Percentiles rank a stretch among this genome's conserved stretches.
Evolutionary conservation across 2,888 invertebrate genomes (phyloP).

Genomic region (Metallyticus violacea): DNA sequence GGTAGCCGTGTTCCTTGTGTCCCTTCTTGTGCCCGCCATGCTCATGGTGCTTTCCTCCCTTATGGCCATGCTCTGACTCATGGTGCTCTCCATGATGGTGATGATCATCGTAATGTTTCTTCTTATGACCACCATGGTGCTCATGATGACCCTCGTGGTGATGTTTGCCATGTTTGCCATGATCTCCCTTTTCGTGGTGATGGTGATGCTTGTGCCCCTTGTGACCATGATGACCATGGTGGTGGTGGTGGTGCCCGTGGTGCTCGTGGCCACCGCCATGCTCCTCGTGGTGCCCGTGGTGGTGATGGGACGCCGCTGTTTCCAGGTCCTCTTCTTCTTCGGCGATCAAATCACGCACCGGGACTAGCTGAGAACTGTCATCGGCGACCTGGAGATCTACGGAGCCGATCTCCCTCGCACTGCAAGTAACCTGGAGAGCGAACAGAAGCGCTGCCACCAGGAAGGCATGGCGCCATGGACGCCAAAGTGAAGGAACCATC

Average conservation of each 20-base stretch:
- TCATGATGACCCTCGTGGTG: conserved; percentile 60
- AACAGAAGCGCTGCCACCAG: conserved; percentile 13
- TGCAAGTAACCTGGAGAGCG: conserved; percentile 5
- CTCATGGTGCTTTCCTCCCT: conserved; percentile 62
- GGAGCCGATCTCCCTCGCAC: conserved; percentile 23
- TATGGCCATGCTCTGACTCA: conserved; percentile 64
- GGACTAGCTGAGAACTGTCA: conserved; percentile 8
- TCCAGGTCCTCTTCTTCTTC: conserved; percentile 37
- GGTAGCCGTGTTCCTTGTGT: conserved; percentile 82
- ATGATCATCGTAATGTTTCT: conserved; percentile 62
- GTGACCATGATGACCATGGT: conserved; percentile 70
- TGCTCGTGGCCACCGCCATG: conserved; percentile 54
- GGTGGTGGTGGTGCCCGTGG: conserved; percentile 39
- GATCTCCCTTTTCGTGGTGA: conserved; percentile 75
- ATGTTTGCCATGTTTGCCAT: conserved; percentile 73
- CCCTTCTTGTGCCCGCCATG: conserved; percentile 79
- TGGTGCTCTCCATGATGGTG: conserved; percentile 64
- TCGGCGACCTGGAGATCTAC: not conserved
- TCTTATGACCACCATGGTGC: conserved; percentile 61
- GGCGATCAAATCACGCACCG: not conserved
- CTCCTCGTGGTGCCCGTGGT: conserved; percentile 71
- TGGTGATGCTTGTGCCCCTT: conserved; percentile 75
- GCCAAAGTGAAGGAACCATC: conserved; percentile 5
- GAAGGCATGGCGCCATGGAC: conserved; percentile 1
- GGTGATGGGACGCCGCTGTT: conserved; percentile 39